phyloP scores from a whole-genome alignment of 2,888 invertebrate species.

The Muscina levida region DNA sequence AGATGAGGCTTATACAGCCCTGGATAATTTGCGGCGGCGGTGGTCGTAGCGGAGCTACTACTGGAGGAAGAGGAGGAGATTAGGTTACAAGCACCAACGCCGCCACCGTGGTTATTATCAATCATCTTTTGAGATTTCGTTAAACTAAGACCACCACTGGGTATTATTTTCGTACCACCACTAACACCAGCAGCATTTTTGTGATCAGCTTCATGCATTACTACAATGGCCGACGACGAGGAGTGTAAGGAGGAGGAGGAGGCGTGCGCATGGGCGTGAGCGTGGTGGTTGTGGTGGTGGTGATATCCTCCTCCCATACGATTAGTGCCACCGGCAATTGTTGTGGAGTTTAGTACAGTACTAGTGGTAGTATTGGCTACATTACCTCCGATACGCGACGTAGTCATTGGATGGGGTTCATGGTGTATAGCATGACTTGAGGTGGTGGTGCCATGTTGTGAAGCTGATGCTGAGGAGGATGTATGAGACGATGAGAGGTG shows the following conservation, averaged over 20 bases:
- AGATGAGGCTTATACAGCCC: slow-evolving; percentile 61
- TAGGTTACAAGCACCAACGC: slow-evolving; percentile 59
- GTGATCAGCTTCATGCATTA: slow-evolving; percentile 53
- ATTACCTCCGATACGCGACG: slow-evolving; percentile 68
- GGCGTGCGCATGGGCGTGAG: not conserved
- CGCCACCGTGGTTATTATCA: slow-evolving; percentile 31
- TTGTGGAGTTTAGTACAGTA: slow-evolving; percentile 60
- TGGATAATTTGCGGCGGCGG: slow-evolving; percentile 56
- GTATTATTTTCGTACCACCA: slow-evolving; percentile 39
- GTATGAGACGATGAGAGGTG: slow-evolving; percentile 34
- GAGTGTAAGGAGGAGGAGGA: slow-evolving; percentile 47
- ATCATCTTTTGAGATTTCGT: slow-evolving; percentile 51
- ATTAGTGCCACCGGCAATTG: slow-evolving; percentile 63
- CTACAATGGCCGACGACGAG: slow-evolving; percentile 41
- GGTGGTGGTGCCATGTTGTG: slow-evolving; percentile 49
- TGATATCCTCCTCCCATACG: slow-evolving; percentile 55
- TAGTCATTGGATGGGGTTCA: slow-evolving; percentile 65
- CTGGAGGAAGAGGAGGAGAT: slow-evolving; percentile 45
- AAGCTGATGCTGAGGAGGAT: slow-evolving; percentile 42
- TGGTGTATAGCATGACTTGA: slow-evolving; percentile 61
- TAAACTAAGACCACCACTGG: slow-evolving; percentile 58
- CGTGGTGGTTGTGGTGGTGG: slow-evolving; percentile 42
- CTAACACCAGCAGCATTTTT: slow-evolving; percentile 51
- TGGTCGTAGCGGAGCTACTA: slow-evolving; percentile 5
- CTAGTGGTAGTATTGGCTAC: slow-evolving; percentile 38